Evolutionary conservation across 2,797 vertebrate genomes (phyloP).

Genomic region (Streptopelia turtur): DNA sequence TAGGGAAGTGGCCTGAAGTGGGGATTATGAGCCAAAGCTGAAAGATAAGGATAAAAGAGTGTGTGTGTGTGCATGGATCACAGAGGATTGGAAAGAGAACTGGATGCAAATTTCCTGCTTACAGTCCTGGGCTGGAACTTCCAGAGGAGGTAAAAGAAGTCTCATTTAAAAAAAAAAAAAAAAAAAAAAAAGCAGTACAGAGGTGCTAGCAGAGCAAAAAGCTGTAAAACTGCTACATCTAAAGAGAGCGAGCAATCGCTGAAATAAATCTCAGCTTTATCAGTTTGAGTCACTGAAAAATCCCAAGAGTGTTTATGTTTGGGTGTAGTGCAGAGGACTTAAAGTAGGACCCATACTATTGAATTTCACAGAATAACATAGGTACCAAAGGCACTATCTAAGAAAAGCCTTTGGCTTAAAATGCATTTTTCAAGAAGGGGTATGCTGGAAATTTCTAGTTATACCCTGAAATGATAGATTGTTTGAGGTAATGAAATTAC

Average conservation of each 20-base stretch:
- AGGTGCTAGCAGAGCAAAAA: background rate
- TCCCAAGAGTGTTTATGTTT: background rate
- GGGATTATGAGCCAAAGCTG: slow-evolving; percentile 69
- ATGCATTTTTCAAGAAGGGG: background rate
- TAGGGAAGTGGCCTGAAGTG: slow-evolving; percentile 64
- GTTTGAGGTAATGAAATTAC: background rate
- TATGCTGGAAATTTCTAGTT: background rate
- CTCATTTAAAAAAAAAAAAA: background rate
- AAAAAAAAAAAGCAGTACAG: background rate
- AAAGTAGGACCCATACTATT: background rate
- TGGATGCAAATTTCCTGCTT: background rate
- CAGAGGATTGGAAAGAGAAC: background rate
- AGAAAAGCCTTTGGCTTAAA: background rate
- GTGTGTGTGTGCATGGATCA: background rate
- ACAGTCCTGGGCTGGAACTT: background rate
- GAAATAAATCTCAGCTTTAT: slow-evolving; percentile 2
- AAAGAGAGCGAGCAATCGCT: background rate
- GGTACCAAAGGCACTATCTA: background rate
- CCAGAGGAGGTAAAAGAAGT: background rate
- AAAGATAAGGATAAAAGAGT: slow-evolving; percentile 25
- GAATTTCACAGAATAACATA: background rate
- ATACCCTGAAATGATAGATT: background rate
- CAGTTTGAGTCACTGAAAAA: background rate
- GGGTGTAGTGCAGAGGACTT: background rate
- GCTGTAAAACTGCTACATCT: background rate